These are phyloP conservation scores for Sylvia atricapilla DNA, from an alignment of 2,113 vertebrate genomes.

Conservation along the genomic window DNA sequence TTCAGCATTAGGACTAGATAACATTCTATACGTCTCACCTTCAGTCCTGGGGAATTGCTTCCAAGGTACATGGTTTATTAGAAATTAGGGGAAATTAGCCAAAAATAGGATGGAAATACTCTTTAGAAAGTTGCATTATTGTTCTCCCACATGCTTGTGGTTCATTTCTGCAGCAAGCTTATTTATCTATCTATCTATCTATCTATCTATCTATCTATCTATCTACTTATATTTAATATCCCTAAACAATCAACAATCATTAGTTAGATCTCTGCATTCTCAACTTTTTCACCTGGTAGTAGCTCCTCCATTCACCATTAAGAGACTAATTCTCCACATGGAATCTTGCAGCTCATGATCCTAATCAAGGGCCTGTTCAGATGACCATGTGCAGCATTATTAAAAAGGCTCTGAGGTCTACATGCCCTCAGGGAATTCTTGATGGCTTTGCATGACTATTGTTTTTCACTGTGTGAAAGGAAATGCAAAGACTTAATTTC, in stretches of 20 bases:
- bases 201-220: not conserved
- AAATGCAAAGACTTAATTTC: not conserved
- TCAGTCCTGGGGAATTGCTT: not conserved
- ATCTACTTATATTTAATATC: not conserved
- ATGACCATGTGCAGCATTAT: not conserved
- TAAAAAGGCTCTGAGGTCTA: not conserved
- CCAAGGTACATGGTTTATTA: not conserved
- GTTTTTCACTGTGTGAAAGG: not conserved
- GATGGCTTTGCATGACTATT: not conserved
- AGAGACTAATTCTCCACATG: not conserved
- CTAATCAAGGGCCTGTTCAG: not conserved
- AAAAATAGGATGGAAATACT: not conserved
- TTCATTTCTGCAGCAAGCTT: not conserved
- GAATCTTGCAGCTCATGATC: not conserved
- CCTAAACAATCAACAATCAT: not conserved
- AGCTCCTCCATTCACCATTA: not conserved
- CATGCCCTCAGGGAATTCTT: not conserved
- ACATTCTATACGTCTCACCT: not conserved
- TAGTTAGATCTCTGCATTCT: not conserved
- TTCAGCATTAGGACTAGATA: not conserved
- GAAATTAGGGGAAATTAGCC: not conserved
- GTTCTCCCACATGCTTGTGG: fast-evolving
- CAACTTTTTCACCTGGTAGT: not conserved
- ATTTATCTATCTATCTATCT: not conserved
- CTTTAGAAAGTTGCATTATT: not conserved